Evolutionary conservation across 2,113 vertebrate genomes (phyloP).

Genomic region (Sarotherodon lohbergeri): DNA sequence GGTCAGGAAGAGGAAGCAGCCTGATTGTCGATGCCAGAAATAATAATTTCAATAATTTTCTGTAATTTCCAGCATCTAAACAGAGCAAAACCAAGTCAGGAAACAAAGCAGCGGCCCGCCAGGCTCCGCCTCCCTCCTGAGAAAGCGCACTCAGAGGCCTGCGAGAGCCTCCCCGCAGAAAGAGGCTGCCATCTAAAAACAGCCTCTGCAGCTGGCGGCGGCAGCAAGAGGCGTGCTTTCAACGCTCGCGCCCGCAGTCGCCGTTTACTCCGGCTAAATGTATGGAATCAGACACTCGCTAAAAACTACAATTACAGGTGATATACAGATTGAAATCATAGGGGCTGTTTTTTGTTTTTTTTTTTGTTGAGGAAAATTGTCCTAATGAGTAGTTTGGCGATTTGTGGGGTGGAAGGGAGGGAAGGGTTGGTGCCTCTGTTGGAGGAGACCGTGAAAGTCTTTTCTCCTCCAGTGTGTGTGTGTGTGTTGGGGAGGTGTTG

Average conservation of each 20-base stretch:
- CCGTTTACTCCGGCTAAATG: slow-evolving; percentile 92
- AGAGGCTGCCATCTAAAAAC: slow-evolving; percentile 86
- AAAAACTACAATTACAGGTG: slow-evolving; percentile 99
- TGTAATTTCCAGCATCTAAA: slow-evolving; percentile 95
- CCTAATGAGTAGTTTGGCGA: slow-evolving; percentile 96
- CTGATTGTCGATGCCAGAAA: slow-evolving; percentile 81
- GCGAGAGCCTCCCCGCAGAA: slow-evolving; percentile 4
- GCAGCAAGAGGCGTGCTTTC: slow-evolving; percentile 83
- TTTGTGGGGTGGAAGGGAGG: slow-evolving; percentile 72
- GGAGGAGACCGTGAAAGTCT: slow-evolving; percentile 82
- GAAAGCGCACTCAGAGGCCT: background rate
- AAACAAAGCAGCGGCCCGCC: slow-evolving; percentile 85
- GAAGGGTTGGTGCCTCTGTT: slow-evolving; percentile 60
- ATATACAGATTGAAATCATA: slow-evolving; percentile 99
- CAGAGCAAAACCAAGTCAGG: slow-evolving; percentile 83
- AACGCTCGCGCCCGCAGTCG: slow-evolving; percentile 84
- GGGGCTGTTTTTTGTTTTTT: slow-evolving; percentile 74
- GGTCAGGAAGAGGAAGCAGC: slow-evolving; percentile 79
- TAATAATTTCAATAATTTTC: slow-evolving; percentile 89
- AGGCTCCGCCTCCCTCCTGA: slow-evolving; percentile 22
- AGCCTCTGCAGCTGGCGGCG: slow-evolving; percentile 91
- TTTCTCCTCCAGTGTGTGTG: slow-evolving; percentile 70
- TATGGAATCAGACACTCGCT: slow-evolving; percentile 99
- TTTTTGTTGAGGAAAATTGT: slow-evolving; percentile 99
- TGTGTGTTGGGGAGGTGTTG: slow-evolving; percentile 12